A percentile compares a stretch with the other conserved stretches of the same genome.
These are phyloP conservation scores for Anastatus disparis DNA, from an alignment of 1,140 invertebrate species.

Conservation along the genomic window DNA sequence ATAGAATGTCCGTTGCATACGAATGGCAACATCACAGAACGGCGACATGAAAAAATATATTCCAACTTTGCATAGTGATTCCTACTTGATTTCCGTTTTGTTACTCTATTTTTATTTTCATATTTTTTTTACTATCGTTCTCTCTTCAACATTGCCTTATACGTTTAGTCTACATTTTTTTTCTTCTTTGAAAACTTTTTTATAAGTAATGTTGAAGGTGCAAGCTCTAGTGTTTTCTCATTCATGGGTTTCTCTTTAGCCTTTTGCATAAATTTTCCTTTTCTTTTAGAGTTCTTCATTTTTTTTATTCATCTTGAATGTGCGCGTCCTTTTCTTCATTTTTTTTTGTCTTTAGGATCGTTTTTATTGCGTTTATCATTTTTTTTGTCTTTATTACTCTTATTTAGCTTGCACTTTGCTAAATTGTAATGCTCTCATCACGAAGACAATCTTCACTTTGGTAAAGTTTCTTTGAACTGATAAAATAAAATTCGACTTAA, in stretches of 20 bases:
- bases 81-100: neutral
- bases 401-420: too few relatives aligned
- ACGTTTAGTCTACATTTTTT: too few relatives aligned
- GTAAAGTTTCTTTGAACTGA: too few relatives aligned
- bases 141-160: too few relatives aligned
- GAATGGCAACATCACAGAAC: too few relatives aligned
- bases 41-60: constrained; percentile 29
- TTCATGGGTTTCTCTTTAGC: constrained; percentile 26
- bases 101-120: neutral
- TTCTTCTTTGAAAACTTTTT: too few relatives aligned
- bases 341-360: constrained; percentile 3
- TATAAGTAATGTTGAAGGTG: too few relatives aligned
- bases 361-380: constrained; percentile 18
- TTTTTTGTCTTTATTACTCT: constrained; percentile 23
- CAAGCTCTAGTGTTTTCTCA: neutral
- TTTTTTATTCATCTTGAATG: neutral
- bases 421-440: constrained; percentile 20
- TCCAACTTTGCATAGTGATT: constrained; percentile 34
- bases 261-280: constrained; percentile 25
- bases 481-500: neutral
- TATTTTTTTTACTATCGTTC: too few relatives aligned
- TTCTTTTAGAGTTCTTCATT: neutral
- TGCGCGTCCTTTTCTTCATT: neutral
- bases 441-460: too few relatives aligned
- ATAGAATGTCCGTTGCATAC: constrained; percentile 30